These are phyloP conservation scores for Microtus oregoni DNA, from an alignment of 2,113 vertebrate genomes.

Conservation along the genomic window DNA sequence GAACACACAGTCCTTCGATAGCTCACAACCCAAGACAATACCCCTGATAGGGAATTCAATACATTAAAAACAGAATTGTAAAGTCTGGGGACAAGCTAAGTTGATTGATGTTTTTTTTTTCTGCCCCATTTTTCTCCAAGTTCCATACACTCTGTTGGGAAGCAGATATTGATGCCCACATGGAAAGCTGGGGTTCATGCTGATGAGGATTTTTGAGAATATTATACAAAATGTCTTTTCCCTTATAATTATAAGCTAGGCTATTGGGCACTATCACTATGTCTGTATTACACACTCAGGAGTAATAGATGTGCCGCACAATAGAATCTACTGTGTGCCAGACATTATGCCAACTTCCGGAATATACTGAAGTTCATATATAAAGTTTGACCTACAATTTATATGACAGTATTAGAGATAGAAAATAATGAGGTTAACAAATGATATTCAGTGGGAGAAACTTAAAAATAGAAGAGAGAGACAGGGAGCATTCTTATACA, in stretches of 20 bases:
- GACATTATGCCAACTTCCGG: neutral
- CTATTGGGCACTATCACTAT: neutral
- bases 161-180: neutral
- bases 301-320: neutral
- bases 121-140: neutral
- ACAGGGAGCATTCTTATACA: neutral
- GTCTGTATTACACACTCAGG: neutral
- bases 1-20: neutral
- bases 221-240: neutral
- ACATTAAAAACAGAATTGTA: neutral
- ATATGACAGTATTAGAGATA: neutral
- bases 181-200: neutral
- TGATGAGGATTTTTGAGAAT: neutral
- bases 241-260: neutral
- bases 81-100: neutral
- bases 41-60: neutral
- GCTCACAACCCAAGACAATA: neutral
- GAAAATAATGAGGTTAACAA: conserved; percentile 19
- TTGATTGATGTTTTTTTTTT: conserved; percentile 4
- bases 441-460: neutral
- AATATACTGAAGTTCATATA: neutral
- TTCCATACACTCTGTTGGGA: neutral
- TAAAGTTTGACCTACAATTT: neutral
- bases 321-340: neutral
- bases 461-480: neutral